A percentile compares a stretch with the other conserved stretches of the same genome.
phyloP scores from a whole-genome alignment of 2,113 vertebrate species.

The Himantopus leucocephalus region DNA sequence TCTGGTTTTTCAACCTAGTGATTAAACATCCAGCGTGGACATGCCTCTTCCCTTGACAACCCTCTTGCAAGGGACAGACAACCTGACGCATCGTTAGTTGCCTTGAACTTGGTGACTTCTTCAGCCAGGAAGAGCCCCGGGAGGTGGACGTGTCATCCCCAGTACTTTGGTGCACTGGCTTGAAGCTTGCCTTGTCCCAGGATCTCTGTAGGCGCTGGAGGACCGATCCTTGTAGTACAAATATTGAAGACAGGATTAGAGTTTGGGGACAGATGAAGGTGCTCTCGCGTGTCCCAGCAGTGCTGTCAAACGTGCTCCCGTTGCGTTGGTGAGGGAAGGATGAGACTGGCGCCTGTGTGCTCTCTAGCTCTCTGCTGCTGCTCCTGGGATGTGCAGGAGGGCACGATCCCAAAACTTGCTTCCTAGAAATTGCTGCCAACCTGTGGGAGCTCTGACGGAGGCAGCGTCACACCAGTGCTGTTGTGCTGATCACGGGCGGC shows the following conservation, averaged over 20 bases:
- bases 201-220: not conserved
- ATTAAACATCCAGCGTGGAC: rapidly evolving
- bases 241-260: rapidly evolving
- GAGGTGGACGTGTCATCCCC: not conserved
- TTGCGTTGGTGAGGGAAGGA: not conserved
- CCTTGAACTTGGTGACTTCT: not conserved
- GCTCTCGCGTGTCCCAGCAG: not conserved
- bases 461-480: not conserved
- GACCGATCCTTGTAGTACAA: too few relatives aligned
- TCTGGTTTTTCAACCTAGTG: rapidly evolving
- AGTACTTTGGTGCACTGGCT: rapidly evolving
- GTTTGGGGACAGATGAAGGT: not conserved
- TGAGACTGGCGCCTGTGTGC: rapidly evolving
- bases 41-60: not conserved
- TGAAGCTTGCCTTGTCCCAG: not conserved
- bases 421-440: not conserved
- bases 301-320: rapidly evolving
- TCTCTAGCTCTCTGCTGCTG: not conserved
- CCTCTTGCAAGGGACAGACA: not conserved
- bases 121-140: not conserved
- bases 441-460: not conserved
- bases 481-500: not conserved
- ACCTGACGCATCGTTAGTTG: not conserved
- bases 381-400: not conserved
- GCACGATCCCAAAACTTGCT: not conserved